Percentiles rank a stretch among this genome's conserved stretches.
Evolutionary conservation across 2,888 invertebrate species (phyloP).

Genomic region (Hypselothyrea guttata): DNA sequence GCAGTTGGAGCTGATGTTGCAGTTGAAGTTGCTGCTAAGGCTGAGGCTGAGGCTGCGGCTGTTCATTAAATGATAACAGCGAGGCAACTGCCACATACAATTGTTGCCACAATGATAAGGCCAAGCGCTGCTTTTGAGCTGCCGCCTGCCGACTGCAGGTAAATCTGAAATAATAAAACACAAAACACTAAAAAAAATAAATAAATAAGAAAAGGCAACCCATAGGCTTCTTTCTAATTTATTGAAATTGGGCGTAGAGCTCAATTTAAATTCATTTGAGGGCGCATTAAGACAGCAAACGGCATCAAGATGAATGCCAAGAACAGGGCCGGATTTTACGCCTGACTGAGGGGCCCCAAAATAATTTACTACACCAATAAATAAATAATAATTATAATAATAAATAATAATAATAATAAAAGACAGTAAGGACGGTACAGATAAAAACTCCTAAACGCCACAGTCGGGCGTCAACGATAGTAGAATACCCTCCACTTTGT

Average conservation of each 20-base stretch:
- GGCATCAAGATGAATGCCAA: no score
- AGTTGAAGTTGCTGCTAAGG: conserved; percentile 16
- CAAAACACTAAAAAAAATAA: background rate
- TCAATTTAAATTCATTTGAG: conserved; percentile 70
- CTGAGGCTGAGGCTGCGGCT: conserved; percentile 39
- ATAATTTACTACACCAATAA: no score
- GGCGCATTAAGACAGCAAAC: conserved; percentile 64
- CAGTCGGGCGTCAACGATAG: no score
- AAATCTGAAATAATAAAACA: conserved; percentile 2
- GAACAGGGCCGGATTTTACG: no score
- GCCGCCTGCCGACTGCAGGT: conserved; percentile 10
- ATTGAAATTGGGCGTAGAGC: conserved; percentile 45
- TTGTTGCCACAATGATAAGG: conserved; percentile 44
- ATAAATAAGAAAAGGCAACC: conserved; percentile 5
- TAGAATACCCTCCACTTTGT: no score
- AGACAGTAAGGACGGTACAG: no score
- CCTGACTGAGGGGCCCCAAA: no score
- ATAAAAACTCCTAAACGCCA: no score
- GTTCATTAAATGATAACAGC: conserved; percentile 77
- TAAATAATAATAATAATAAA: no score
- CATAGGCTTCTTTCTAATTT: conserved; percentile 48
- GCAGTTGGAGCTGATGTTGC: conserved; percentile 23
- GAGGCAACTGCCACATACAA: conserved; percentile 41
- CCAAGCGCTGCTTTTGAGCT: conserved; percentile 28
- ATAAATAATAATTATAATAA: no score